A percentile compares a stretch with the other conserved stretches of the same genome.
These are phyloP conservation scores for Ectropis crepuscularia DNA, from an alignment of 2,888 invertebrate genomes.

Conservation along the genomic window DNA sequence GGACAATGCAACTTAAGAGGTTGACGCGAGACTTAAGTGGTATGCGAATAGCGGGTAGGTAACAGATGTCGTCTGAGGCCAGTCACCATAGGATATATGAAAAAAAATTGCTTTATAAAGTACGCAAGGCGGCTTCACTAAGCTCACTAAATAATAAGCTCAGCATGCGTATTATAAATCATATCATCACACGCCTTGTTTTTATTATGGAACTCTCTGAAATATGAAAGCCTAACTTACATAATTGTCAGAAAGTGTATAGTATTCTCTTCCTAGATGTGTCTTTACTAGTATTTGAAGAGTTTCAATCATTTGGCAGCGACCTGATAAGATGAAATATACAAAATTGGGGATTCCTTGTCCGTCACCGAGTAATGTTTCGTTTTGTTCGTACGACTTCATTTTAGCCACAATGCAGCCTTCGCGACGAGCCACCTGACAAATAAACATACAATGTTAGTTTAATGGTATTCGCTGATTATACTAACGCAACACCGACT, in stretches of 20 bases:
- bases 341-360: constrained; percentile 75
- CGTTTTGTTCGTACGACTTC: constrained; percentile 80
- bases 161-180: no score
- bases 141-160: no score
- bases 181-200: no score
- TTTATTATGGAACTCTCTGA: not conserved
- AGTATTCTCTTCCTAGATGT: constrained; percentile 65
- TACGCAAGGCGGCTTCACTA: no score
- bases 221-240: constrained; percentile 50
- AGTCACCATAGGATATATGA: no score
- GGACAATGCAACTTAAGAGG: no score
- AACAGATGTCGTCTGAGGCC: no score
- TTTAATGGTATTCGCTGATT: no score
- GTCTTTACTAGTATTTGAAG: constrained; percentile 71
- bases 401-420: constrained; percentile 88
- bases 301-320: constrained; percentile 85
- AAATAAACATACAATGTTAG: not conserved
- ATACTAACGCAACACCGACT: no score
- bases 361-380: constrained; percentile 83
- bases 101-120: no score
- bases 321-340: constrained; percentile 85
- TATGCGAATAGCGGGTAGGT: no score
- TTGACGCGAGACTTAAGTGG: no score
- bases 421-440: constrained; percentile 83
- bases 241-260: constrained; percentile 75